A percentile compares a stretch with the other conserved stretches of the same genome.
phyloP scores from a whole-genome alignment of 2,113 vertebrate species.

The Cranoglanis bouderius region DNA sequence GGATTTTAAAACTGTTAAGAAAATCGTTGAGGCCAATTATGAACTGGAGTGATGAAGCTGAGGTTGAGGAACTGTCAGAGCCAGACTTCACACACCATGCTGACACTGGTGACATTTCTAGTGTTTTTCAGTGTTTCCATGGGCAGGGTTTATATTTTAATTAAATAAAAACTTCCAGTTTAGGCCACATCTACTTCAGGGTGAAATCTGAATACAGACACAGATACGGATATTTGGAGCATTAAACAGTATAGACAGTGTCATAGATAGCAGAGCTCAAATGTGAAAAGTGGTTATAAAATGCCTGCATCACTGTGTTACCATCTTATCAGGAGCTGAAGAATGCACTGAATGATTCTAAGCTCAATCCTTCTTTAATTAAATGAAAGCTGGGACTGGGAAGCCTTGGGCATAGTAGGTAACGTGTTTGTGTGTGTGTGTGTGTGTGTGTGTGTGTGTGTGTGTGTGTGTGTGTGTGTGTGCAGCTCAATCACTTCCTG shows the following conservation, averaged over 20 bases:
- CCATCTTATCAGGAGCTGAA: constrained; percentile 29
- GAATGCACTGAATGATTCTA: constrained; percentile 31
- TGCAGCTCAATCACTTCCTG: constrained; percentile 38
- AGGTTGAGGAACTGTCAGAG: background rate
- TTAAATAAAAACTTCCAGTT: background rate
- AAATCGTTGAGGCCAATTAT: background rate
- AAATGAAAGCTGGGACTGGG: constrained; percentile 40
- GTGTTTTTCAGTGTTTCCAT: background rate
- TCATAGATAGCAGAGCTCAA: background rate
- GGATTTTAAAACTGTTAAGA: background rate
- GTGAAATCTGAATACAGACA: background rate
- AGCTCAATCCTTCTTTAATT: constrained; percentile 54
- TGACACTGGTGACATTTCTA: too few relatives aligned
- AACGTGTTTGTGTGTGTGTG: constrained; percentile 35
- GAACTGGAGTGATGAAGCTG: background rate
- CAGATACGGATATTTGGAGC: background rate
- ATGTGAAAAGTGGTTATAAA: background rate
- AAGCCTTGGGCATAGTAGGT: constrained; percentile 37
- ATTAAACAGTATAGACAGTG: background rate
- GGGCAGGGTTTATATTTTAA: constrained; percentile 1
- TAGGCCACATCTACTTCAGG: background rate
- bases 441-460: constrained; percentile 39
- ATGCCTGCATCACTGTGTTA: constrained; percentile 19
- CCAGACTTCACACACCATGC: too few relatives aligned
- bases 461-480: constrained; percentile 43